Conservation (phyloP, 2,888 invertebrate species). For the Hydriomena furcata region DNA sequence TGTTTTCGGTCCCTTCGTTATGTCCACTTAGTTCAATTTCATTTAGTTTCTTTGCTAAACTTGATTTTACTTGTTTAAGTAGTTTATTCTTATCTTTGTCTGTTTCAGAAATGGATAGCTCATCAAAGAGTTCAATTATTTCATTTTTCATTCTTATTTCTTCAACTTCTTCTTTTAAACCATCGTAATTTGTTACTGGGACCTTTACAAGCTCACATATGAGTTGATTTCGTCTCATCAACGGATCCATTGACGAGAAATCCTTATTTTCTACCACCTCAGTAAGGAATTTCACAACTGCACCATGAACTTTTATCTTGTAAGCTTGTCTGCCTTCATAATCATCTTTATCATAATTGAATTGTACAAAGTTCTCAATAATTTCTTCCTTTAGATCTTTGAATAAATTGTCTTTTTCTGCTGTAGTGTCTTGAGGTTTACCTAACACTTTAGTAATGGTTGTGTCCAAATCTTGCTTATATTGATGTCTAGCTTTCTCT, state of each 20-base stretch:
- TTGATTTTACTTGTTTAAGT: slow-evolving; percentile 40
- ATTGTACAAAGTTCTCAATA: slow-evolving; percentile 55
- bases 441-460: slow-evolving; percentile 47
- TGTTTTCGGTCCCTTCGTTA: slow-evolving; percentile 39
- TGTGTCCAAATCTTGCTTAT: slow-evolving; percentile 51
- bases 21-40: slow-evolving; percentile 53
- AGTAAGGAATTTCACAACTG: slow-evolving; percentile 41
- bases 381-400: slow-evolving; percentile 50
- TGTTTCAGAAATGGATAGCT: slow-evolving; percentile 35
- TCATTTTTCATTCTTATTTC: slow-evolving; percentile 57
- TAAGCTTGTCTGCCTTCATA: slow-evolving; percentile 45
- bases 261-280: slow-evolving; percentile 32
- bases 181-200: slow-evolving; percentile 45
- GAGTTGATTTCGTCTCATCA: slow-evolving; percentile 53
- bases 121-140: slow-evolving; percentile 50
- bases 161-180: slow-evolving; percentile 52
- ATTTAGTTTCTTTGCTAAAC: slow-evolving; percentile 51
- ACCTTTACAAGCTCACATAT: slow-evolving; percentile 57
- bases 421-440: slow-evolving; percentile 35
- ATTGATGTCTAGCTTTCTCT: slow-evolving; percentile 49
- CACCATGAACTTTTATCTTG: slow-evolving; percentile 48
- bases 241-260: slow-evolving; percentile 37
- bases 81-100: slow-evolving; percentile 31
- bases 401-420: slow-evolving; percentile 35
- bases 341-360: slow-evolving; percentile 46